Base-by-base conservation (phyloP, 2,888 invertebrate genomes). In the Andrena bucephala region DNA sequence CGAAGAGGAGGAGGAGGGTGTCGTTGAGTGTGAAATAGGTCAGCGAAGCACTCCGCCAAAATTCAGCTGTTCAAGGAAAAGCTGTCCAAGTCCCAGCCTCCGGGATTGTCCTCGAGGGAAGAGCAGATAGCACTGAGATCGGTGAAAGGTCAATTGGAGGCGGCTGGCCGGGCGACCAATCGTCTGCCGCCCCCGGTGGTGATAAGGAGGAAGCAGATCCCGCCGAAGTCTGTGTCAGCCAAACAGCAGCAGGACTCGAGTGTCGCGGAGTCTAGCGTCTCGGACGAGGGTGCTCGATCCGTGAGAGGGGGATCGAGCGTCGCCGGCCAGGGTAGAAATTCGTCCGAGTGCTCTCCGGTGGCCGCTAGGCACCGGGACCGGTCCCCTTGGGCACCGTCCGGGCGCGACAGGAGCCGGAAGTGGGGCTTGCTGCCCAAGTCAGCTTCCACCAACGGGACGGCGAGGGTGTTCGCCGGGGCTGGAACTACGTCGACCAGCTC, bases 161-260 rank as follows among this genome's bases (percentile, higher is more conserved):
- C 69, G 57, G 70, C 59, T 59, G 71, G 62, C 36, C 81, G 89
- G 67, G 74, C 86, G 73, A 84, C 85, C 78, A 85, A 87, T 77
- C 89, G 91, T 74, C 81, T 92, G 60, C 93, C 93, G 68, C 93
- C 93, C 29, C 93, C 93, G 69, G 93, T 93, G 75, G 89, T 93
- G 59, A 93, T 93, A 75, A 90, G 93, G 29, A 89, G 93, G 42
- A 93, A 93, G 77, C 91, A 90, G 48, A 92, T 93, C 27, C 79
- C 85, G 52, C 82, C 86, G 4, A 84, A 81, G 69, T 24, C 86
- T 7, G 66, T 42, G 69, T 68, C 83, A 63, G 69, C 67, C 63
- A 74, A 84, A 68, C 85, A 77, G 77, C 90, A 85, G 77, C 90
- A 85, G 75, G 87, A 87, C 59, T 90, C 89, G 69, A 90, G 90